Evolutionary conservation across 2,113 vertebrate species (phyloP), one percentile per base, ranked within the genome.

Genomic region (Petroica traversi): DNA sequence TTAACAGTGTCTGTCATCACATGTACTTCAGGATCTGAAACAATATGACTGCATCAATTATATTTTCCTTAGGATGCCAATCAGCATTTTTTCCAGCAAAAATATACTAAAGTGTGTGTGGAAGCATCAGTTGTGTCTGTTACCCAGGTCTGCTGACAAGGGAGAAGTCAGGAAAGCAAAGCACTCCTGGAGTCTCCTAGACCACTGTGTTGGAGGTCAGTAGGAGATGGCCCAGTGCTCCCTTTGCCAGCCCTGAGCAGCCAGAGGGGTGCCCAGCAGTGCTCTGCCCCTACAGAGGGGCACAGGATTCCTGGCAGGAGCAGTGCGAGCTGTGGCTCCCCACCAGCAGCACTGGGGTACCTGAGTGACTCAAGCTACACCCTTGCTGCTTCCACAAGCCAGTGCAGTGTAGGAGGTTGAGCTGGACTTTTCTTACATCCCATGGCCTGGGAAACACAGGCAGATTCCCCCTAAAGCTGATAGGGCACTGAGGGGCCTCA

Each of bases 311-410:
- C 71, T 45, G 46, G 23, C 57, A 86, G 26, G 20, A 78, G 43
- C 79, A 51, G 9, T 1, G 22, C 40, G 59, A 71, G 58, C 23
- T 83, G 29, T 5, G 6, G 34, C 71, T 82, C 40, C 74, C 71
- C 34, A 49, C 19, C 46, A 14, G 29, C 52, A 66, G 12, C 45
- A 8, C 25, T 25, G 23, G 23, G 19, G 16, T 8, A 34, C 31
- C 41, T 33, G 14, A 38, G 4, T 13, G 19, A 38, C 52, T 16
- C 1, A 0, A 54, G 67, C 52, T 72, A 15, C 48, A 11, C 1
- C 6, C 15, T 34, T n/a, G 26, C 8, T 59, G 40, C 33, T 83
- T 72, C 77, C 63, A 33, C 10, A 51, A 34, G 23, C 15, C 16
- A 59, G 23, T 25, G 36, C n/a, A 55, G 8, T 11, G 9, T 11